A percentile compares a stretch with the other conserved stretches of the same genome.
Conservation (phyloP, 1,140 invertebrate species). For the Yoshiicerus persimilis region DNA sequence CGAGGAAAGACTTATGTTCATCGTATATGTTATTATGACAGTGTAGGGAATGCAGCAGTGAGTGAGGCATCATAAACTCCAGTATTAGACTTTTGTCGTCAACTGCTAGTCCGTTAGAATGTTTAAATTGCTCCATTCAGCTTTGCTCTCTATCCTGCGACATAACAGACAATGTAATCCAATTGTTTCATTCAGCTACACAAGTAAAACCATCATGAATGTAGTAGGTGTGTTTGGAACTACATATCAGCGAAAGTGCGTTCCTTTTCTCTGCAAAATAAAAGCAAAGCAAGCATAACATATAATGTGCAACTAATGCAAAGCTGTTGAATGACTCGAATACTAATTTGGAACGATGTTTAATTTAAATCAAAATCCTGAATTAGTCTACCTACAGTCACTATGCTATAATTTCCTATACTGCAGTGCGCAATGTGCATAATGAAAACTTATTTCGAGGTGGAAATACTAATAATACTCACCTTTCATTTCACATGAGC, state of each 20-base stretch:
- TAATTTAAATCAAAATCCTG: slow-evolving; percentile 2
- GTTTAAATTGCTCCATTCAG: not conserved
- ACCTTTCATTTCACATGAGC: not conserved
- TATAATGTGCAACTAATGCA: slow-evolving; percentile 14
- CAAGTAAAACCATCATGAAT: not conserved
- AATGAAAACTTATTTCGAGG: not conserved
- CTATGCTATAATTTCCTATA: not conserved
- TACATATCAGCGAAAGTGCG: not conserved
- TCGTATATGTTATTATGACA: not conserved
- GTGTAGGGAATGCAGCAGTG: not conserved
- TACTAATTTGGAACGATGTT: slow-evolving; percentile 8
- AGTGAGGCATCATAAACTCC: not conserved
- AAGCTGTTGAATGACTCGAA: slow-evolving; percentile 3
- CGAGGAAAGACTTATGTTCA: not conserved
- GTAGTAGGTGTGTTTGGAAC: not conserved
- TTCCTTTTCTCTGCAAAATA: not conserved
- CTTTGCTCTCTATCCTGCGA: not conserved
- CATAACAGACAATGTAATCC: not conserved
- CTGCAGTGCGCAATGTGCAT: not conserved
- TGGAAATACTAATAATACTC: not conserved
- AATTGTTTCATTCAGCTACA: not conserved
- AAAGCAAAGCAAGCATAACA: not conserved
- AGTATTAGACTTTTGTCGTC: not conserved
- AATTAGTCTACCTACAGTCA: not conserved
- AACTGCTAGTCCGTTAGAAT: not conserved